A percentile compares a stretch with the other conserved stretches of the same genome.
Conservation (phyloP, 2,888 invertebrate species). For the Acronicta psi region DNA sequence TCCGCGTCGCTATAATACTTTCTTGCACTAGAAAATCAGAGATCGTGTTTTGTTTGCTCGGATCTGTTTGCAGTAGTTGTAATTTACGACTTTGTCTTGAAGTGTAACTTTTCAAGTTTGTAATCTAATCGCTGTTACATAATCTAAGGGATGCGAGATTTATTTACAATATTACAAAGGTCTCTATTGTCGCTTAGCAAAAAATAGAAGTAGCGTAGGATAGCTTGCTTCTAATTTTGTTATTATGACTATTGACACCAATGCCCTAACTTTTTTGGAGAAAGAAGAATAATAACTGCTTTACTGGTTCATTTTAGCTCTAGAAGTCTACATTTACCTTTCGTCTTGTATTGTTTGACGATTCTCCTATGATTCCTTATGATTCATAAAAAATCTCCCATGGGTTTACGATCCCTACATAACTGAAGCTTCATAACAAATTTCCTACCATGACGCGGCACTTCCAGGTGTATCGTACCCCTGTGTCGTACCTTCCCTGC, state of each 20-base stretch:
- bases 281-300: no score
- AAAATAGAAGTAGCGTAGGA: no score
- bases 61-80: conserved; percentile 16
- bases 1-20: not conserved
- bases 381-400: not conserved
- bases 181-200: no score
- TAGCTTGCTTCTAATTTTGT: no score
- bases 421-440: conserved; percentile 27
- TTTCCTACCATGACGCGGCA: conserved; percentile 50
- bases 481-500: conserved; percentile 55
- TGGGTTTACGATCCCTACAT: not conserved
- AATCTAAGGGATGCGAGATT: no score
- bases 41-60: conserved; percentile 15
- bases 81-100: conserved; percentile 22
- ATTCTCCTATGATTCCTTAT: not conserved
- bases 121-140: conserved; percentile 1
- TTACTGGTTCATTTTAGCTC: no score
- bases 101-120: conserved; percentile 20
- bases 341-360: not conserved
- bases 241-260: no score
- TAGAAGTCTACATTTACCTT: no score
- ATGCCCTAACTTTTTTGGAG: no score
- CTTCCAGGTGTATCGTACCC: conserved; percentile 49
- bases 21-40: conserved; percentile 15
- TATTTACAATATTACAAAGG: no score